A percentile compares a stretch with the other conserved stretches of the same genome.
phyloP scores from a whole-genome alignment of 2,888 invertebrate species.

The Drosophila kanekoi region DNA sequence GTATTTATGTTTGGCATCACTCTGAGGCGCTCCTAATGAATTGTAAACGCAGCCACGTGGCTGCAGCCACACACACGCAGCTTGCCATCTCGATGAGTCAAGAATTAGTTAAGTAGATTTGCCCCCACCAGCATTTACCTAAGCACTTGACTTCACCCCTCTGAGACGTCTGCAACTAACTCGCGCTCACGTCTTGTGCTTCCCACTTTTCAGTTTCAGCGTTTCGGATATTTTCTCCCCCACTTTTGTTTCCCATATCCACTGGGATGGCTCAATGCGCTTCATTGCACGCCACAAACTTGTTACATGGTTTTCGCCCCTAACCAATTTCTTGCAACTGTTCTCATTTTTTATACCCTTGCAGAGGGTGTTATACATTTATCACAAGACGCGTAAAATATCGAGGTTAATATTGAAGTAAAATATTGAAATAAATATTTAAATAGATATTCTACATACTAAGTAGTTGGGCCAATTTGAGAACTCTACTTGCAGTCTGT shows the following conservation, averaged over 20 bases:
- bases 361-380: not conserved
- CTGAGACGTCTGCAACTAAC: slow-evolving; percentile 10
- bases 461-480: no score
- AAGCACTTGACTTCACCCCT: slow-evolving; percentile 29
- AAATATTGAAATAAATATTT: no score
- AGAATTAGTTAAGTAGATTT: slow-evolving; percentile 36
- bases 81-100: slow-evolving; percentile 26
- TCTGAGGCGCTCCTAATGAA: slow-evolving; percentile 67
- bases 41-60: slow-evolving; percentile 78
- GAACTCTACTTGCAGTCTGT: no score
- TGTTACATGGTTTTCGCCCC: slow-evolving; percentile 34
- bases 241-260: slow-evolving; percentile 23
- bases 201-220: slow-evolving; percentile 29
- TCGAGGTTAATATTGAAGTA: no score
- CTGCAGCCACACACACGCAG: slow-evolving; percentile 8
- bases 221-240: not conserved
- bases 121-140: not conserved
- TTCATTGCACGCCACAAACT: slow-evolving; percentile 53
- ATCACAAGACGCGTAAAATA: not conserved
- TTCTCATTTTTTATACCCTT: slow-evolving; percentile 16
- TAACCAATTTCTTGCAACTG: slow-evolving; percentile 39
- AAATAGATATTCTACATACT: no score
- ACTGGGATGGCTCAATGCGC: slow-evolving; percentile 48
- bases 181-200: slow-evolving; percentile 32
- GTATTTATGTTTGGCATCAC: slow-evolving; percentile 44